Evolutionary conservation across 2,797 vertebrate genomes (phyloP).

Genomic region (Rhinella marina): DNA sequence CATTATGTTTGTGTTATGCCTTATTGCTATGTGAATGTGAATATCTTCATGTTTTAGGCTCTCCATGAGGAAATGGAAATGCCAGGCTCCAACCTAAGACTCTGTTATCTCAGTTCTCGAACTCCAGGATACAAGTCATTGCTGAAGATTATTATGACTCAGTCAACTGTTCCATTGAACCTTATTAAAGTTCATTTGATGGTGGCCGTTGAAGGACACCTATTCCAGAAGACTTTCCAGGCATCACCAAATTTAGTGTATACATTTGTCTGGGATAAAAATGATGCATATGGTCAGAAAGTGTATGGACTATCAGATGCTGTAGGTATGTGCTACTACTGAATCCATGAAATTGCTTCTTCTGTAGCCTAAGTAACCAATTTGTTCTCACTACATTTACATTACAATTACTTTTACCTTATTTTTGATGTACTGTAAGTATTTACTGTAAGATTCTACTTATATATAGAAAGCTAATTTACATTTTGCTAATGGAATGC

Average conservation of each 20-base stretch:
- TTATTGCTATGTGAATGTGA: not conserved
- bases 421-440: not conserved
- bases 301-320: conserved; percentile 95
- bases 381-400: not conserved
- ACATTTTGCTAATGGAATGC: not conserved
- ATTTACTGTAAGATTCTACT: no score
- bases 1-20: no score
- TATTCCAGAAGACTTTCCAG: conserved; percentile 98
- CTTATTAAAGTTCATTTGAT: conserved; percentile 96
- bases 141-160: conserved; percentile 97
- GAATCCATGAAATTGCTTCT: not conserved
- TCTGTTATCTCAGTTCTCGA: conserved; percentile 95
- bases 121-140: conserved; percentile 92
- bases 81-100: conserved; percentile 88
- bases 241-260: conserved; percentile 96
- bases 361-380: not conserved
- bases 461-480: not conserved
- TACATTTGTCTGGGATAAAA: conserved; percentile 98
- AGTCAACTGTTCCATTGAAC: conserved; percentile 91
- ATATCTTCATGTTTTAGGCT: conserved; percentile 77
- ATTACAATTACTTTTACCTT: not conserved
- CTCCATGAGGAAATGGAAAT: conserved; percentile 97
- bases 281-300: conserved; percentile 93
- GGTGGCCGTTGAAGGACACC: conserved; percentile 97
- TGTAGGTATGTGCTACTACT: conserved; percentile 78